Percentiles rank a stretch among this genome's conserved stretches.
phyloP scores from a whole-genome alignment of 30 jellyfish, hydroid and myxozoan species.

The Nemopilema nomurai region DNA sequence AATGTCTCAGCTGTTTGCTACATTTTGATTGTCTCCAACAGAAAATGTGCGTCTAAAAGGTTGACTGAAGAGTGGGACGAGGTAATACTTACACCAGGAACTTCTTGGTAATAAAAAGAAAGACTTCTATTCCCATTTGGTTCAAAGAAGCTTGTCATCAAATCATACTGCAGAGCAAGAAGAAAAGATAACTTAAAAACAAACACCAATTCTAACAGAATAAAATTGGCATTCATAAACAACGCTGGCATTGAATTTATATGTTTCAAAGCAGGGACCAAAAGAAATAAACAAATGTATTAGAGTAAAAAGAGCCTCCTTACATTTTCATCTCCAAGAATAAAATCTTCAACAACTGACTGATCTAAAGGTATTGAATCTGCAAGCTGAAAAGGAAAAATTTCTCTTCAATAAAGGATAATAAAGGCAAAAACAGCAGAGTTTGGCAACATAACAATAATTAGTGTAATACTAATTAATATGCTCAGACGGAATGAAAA shows the following conservation, averaged over 20 bases:
- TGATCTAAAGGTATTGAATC: constrained; percentile 71
- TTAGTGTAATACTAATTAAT: no score
- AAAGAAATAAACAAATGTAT: neutral
- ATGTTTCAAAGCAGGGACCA: no score
- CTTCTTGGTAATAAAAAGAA: constrained; percentile 73
- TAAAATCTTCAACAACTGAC: constrained; percentile 63
- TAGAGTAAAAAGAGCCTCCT: neutral
- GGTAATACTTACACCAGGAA: constrained; percentile 29
- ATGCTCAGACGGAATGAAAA: no score
- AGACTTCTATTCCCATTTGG: constrained; percentile 70
- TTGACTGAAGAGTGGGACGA: no score
- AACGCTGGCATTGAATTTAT: neutral
- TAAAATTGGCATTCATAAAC: neutral
- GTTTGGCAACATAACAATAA: no score
- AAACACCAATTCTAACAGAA: no score
- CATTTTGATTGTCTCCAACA: no score
- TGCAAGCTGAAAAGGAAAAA: constrained; percentile 24
- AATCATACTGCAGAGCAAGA: constrained; percentile 53
- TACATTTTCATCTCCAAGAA: constrained; percentile 83
- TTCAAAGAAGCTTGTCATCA: constrained; percentile 53
- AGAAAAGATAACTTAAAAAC: no score
- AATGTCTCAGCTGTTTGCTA: no score
- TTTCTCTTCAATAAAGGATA: neutral
- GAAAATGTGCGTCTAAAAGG: no score
- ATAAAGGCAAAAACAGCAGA: no score